phyloP scores from a whole-genome alignment of 1,140 invertebrate genomes.

The Batillaria attramentaria region DNA sequence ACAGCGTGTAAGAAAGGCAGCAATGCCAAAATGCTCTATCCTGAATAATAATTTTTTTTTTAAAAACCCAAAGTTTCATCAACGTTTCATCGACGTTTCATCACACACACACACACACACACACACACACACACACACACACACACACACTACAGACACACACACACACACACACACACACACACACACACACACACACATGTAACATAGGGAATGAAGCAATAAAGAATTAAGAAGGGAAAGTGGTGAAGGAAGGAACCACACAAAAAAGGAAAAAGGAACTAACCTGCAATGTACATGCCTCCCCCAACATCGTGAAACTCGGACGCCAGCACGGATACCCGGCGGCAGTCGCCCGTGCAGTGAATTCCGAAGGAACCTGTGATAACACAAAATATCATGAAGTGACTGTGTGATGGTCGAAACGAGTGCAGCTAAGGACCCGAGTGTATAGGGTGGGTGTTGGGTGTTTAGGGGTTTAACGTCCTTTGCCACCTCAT shows the following conservation, averaged over 20 bases:
- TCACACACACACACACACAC: background rate
- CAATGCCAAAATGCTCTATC: too few relatives aligned
- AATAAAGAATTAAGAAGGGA: background rate
- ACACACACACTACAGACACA: background rate
- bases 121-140: constrained; percentile 3
- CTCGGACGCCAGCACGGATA: constrained; percentile 26
- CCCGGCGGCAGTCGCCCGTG: constrained; percentile 10
- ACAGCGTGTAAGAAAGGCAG: too few relatives aligned
- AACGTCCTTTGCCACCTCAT: too few relatives aligned
- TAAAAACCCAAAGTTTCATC: too few relatives aligned
- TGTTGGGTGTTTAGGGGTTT: too few relatives aligned
- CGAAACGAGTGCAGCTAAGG: too few relatives aligned
- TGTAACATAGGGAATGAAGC: background rate
- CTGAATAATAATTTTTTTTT: too few relatives aligned
- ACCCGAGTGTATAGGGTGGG: too few relatives aligned
- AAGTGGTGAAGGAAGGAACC: background rate
- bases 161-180: background rate
- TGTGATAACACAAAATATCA: background rate
- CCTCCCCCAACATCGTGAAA: constrained; percentile 26
- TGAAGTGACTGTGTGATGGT: too few relatives aligned
- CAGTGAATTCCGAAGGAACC: constrained; percentile 11
- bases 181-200: background rate
- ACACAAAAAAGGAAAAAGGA: background rate
- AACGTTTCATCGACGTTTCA: too few relatives aligned
- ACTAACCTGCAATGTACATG: constrained; percentile 16